These are phyloP conservation scores for Pluvianellus socialis DNA, from an alignment of 2,113 vertebrate species.

Conservation along the genomic window DNA sequence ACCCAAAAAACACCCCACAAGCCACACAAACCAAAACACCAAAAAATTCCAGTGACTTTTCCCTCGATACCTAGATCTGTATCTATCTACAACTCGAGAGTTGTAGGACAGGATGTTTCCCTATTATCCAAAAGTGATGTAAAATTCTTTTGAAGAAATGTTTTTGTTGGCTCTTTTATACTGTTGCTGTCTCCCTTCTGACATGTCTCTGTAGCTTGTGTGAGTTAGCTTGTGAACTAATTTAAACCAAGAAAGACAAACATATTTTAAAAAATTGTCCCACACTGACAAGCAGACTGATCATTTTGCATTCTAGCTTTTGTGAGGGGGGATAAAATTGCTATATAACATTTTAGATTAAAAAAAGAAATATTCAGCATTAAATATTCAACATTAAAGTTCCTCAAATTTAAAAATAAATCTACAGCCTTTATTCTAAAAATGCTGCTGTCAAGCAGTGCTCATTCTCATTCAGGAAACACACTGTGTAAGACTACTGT, in stretches of 20 bases:
- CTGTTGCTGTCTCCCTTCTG: slow-evolving; percentile 31
- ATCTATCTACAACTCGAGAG: neutral
- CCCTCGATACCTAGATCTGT: neutral
- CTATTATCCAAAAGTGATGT: slow-evolving; percentile 41
- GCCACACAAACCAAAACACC: too few relatives aligned
- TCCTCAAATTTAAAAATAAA: slow-evolving; percentile 59
- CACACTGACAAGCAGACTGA: slow-evolving; percentile 31
- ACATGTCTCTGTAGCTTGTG: slow-evolving; percentile 22
- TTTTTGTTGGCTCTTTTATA: slow-evolving; percentile 40
- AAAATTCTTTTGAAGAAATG: slow-evolving; percentile 64
- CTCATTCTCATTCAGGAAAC: slow-evolving; percentile 28
- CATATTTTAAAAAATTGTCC: slow-evolving; percentile 49
- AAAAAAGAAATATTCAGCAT: slow-evolving; percentile 41
- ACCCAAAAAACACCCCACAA: too few relatives aligned
- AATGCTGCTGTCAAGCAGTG: slow-evolving; percentile 20
- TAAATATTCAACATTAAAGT: slow-evolving; percentile 40
- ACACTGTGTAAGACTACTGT: neutral
- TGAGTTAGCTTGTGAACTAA: slow-evolving; percentile 45
- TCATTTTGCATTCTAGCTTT: slow-evolving; percentile 27
- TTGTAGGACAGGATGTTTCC: slow-evolving; percentile 31
- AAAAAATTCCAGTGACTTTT: neutral
- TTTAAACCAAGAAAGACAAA: slow-evolving; percentile 51
- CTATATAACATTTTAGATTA: slow-evolving; percentile 36
- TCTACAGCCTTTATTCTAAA: slow-evolving; percentile 33
- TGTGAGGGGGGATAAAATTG: neutral